phyloP scores from a whole-genome alignment of 2,888 invertebrate genomes.

The Aporophyla lueneburgensis region DNA sequence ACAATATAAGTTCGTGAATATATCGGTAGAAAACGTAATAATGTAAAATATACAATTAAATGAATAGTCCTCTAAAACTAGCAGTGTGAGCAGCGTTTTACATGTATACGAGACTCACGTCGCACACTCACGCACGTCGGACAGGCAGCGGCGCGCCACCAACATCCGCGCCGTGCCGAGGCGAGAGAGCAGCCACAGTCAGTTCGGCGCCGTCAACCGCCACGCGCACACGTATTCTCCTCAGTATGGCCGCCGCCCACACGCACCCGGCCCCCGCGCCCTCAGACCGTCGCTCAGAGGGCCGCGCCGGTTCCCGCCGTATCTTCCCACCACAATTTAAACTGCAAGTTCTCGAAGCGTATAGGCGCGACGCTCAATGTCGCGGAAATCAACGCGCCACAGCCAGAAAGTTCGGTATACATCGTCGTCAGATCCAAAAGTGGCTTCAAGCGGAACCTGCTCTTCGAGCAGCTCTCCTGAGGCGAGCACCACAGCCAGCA shows the following conservation, averaged over 20 bases:
- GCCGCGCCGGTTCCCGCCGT: slow-evolving; percentile 95
- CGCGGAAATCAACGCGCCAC: slow-evolving; percentile 97
- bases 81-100: slow-evolving; percentile 73
- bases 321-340: slow-evolving; percentile 97
- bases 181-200: slow-evolving; percentile 85
- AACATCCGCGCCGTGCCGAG: slow-evolving; percentile 84
- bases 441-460: slow-evolving; percentile 97
- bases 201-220: slow-evolving; percentile 89
- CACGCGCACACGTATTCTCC: slow-evolving; percentile 84
- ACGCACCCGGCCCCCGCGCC: slow-evolving; percentile 87
- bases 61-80: neutral
- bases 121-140: slow-evolving; percentile 87
- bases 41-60: neutral
- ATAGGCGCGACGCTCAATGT: slow-evolving; percentile 96
- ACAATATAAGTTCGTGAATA: neutral
- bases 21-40: neutral
- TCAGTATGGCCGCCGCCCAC: slow-evolving; percentile 87
- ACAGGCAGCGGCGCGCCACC: slow-evolving; percentile 89
- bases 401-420: slow-evolving; percentile 97
- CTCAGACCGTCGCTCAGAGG: slow-evolving; percentile 88
- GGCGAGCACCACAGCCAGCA: slow-evolving; percentile 87
- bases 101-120: slow-evolving; percentile 86
- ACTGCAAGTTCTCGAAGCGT: slow-evolving; percentile 96
- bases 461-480: slow-evolving; percentile 93
- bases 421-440: slow-evolving; percentile 97